Percentiles rank a stretch among this genome's conserved stretches.
Conservation (phyloP, 1,140 invertebrate genomes). For the Pteromalus puparum region DNA sequence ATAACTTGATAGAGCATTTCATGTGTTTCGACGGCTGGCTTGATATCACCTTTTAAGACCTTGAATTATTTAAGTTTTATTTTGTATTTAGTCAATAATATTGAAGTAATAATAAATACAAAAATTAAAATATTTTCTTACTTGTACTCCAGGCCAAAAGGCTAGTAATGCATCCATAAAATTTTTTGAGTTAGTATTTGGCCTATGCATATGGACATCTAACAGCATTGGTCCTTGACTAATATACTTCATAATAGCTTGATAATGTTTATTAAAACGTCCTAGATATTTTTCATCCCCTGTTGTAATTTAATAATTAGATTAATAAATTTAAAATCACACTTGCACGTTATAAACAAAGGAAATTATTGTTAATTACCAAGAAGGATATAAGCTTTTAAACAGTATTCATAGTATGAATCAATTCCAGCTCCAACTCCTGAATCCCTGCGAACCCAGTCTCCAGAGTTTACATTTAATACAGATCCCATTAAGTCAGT, state of each 20-base stretch:
- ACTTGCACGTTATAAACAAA: slow-evolving; percentile 31
- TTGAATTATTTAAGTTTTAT: slow-evolving; percentile 62
- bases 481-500: slow-evolving; percentile 96
- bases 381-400: slow-evolving; percentile 92
- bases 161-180: slow-evolving; percentile 98
- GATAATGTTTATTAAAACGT: slow-evolving; percentile 96
- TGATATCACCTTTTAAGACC: slow-evolving; percentile 94
- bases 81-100: slow-evolving; percentile 18
- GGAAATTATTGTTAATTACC: slow-evolving; percentile 65
- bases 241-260: slow-evolving; percentile 98
- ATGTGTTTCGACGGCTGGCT: slow-evolving; percentile 97
- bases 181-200: slow-evolving; percentile 94
- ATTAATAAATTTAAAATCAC: slow-evolving; percentile 17
- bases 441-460: slow-evolving; percentile 96
- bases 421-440: slow-evolving; percentile 99
- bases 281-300: slow-evolving; percentile 93
- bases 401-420: slow-evolving; percentile 98
- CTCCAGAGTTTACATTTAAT: slow-evolving; percentile 96
- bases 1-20: slow-evolving; percentile 98
- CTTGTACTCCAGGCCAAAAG: slow-evolving; percentile 98
- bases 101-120: slow-evolving; percentile 42
- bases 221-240: slow-evolving; percentile 95
- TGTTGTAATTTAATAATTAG: slow-evolving; percentile 58
- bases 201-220: slow-evolving; percentile 99
- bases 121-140: slow-evolving; percentile 69